These are phyloP conservation scores for Plecotus auritus DNA, from an alignment of 2,113 vertebrate species.

Conservation along the genomic window DNA sequence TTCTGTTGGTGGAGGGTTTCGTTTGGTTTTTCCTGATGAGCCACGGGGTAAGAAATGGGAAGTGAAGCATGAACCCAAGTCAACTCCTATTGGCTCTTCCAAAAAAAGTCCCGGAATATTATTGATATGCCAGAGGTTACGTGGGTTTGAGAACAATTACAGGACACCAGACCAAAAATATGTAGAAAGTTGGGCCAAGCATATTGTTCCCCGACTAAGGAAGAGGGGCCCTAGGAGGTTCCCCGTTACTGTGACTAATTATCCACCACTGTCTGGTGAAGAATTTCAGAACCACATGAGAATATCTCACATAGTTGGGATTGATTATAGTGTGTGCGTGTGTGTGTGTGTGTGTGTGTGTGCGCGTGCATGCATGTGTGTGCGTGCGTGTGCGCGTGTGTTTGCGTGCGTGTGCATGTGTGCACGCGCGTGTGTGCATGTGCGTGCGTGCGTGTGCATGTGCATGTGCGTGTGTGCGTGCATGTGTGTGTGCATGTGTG, in stretches of 20 bases:
- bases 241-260: accelerated
- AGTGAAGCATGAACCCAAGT: background rate
- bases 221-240: background rate
- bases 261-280: accelerated
- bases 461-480: no score
- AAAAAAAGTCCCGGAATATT: background rate
- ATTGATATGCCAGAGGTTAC: background rate
- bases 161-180: background rate
- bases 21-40: background rate
- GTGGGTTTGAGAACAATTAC: background rate
- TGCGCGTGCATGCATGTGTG: no score
- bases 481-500: no score
- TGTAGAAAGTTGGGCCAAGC: background rate
- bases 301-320: background rate
- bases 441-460: no score
- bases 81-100: background rate
- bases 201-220: no score
- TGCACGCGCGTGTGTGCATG: no score
- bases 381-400: no score
- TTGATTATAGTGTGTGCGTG: no score
- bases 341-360: no score
- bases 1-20: no score
- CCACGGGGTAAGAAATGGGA: background rate
- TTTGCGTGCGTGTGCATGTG: no score
- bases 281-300: background rate